Evolutionary conservation across 2,113 vertebrate genomes (phyloP).

Genomic region (Ciconia stormi): DNA sequence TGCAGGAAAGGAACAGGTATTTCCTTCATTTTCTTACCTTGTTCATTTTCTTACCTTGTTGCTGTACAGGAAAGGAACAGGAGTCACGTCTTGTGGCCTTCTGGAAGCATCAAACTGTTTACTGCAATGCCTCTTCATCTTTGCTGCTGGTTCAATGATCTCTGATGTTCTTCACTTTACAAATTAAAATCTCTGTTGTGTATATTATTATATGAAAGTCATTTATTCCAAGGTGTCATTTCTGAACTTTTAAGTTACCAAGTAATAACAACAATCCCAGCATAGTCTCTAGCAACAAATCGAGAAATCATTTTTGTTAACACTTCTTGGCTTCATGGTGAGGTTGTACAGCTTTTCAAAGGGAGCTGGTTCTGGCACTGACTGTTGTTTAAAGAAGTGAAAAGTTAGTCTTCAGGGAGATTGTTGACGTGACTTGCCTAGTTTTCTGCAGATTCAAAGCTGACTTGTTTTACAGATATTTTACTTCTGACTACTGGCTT

Average conservation of each 20-base stretch:
- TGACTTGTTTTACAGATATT: background rate
- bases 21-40: background rate
- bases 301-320: background rate
- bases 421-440: background rate
- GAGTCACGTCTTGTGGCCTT: background rate
- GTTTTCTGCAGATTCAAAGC: background rate
- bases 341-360: background rate
- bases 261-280: background rate
- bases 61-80: background rate
- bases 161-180: background rate
- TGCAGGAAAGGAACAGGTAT: background rate
- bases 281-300: background rate
- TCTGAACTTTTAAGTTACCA: background rate
- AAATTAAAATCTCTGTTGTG: background rate
- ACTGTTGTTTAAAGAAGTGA: background rate
- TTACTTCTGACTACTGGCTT: background rate
- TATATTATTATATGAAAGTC: background rate
- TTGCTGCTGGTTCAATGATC: background rate
- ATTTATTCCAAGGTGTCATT: background rate
- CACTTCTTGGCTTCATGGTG: background rate
- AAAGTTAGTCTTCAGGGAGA: background rate
- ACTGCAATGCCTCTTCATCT: background rate
- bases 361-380: background rate
- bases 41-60: background rate
- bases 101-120: background rate